Base-by-base conservation (phyloP, 2,888 invertebrate genomes). In the Fissipunctia ypsillon region DNA sequence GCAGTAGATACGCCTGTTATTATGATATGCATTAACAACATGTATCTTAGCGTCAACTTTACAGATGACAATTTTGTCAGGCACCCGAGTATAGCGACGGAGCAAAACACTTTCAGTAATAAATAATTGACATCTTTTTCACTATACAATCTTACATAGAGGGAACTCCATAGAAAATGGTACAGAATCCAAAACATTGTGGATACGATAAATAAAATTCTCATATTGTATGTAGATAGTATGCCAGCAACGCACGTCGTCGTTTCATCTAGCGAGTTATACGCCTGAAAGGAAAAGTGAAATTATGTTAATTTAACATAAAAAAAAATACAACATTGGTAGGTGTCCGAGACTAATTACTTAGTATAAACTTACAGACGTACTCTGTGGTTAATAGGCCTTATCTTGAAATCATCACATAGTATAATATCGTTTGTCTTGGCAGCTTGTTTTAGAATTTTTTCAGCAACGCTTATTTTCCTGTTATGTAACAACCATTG, bases 301-400 rank as follows among this genome's bases (percentile, higher is more conserved):
- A 45, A 56, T 59, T 14, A 59, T 31, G 45, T 66, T n/a, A 52
- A 25, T n/a, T 50, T 2, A 16, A 41, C 57, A 60, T 0, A 59
- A 16, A 14, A 22, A 16, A 50, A 22, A 3, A 14, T 19, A 1
- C 14, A 48, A 38, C 10, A 10, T 35, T 38, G 2, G 25, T 38
- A 28, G n/a, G 12, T 66, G 52, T 54, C 31, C 12, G 35, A 57
- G n/a, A 61, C 83, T 65, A 79, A 64, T 70, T 75, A 63, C 78
- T 76, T 19, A 73, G 31, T 75, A 66, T 78, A 82, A 81, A 90
- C 87, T 90, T 88, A 93, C 91, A 91, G 88, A 94, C 95, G 91
- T 94, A 96, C 96, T 91, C 92, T 93, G 78, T 95, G 89, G 90
- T 95, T 94, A 57, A 95, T 91, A 45, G 96, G 96, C 65, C 95